phyloP scores from a whole-genome alignment of 2,797 vertebrate genomes.

The Semotilus atromaculatus region DNA sequence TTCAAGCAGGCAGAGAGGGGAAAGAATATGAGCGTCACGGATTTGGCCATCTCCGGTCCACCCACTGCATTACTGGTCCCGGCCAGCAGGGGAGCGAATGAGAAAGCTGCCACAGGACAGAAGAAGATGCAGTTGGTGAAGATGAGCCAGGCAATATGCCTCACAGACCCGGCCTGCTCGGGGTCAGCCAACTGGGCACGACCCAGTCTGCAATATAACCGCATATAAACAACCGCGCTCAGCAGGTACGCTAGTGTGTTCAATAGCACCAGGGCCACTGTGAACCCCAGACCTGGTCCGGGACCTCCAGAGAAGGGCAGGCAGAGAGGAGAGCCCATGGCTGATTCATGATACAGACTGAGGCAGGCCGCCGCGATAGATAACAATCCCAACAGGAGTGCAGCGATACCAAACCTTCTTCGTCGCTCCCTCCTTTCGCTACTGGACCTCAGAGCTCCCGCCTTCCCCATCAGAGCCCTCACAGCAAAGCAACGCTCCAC shows the following conservation, averaged over 20 bases:
- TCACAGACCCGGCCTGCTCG: constrained; percentile 87
- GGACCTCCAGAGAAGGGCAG: constrained; percentile 92
- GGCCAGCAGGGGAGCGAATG: constrained; percentile 90
- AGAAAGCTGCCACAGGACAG: constrained; percentile 96
- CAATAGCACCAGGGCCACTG: constrained; percentile 90
- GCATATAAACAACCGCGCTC: constrained; percentile 92
- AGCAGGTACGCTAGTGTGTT: constrained; percentile 93
- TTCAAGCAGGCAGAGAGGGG: constrained; percentile 94
- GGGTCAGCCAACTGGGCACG: constrained; percentile 90
- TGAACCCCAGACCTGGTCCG: constrained; percentile 86
- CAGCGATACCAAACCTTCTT: constrained; percentile 79
- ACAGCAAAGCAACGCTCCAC: constrained; percentile 90
- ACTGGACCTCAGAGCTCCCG: constrained; percentile 60
- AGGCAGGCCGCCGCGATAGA: constrained; percentile 85
- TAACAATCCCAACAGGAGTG: constrained; percentile 80
- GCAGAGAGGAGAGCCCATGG: constrained; percentile 90
- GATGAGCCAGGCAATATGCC: constrained; percentile 97
- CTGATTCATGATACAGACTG: constrained; percentile 68
- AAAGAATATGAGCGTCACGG: constrained; percentile 95
- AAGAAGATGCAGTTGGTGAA: constrained; percentile 99
- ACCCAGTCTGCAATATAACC: constrained; percentile 93
- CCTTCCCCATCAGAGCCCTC: constrained; percentile 86
- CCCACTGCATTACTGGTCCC: constrained; percentile 81
- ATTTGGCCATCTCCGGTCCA: constrained; percentile 95
- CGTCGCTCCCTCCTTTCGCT: constrained; percentile 74